Evolutionary conservation across 2,797 vertebrate genomes (phyloP).

Genomic region (Fistularia commersonii): DNA sequence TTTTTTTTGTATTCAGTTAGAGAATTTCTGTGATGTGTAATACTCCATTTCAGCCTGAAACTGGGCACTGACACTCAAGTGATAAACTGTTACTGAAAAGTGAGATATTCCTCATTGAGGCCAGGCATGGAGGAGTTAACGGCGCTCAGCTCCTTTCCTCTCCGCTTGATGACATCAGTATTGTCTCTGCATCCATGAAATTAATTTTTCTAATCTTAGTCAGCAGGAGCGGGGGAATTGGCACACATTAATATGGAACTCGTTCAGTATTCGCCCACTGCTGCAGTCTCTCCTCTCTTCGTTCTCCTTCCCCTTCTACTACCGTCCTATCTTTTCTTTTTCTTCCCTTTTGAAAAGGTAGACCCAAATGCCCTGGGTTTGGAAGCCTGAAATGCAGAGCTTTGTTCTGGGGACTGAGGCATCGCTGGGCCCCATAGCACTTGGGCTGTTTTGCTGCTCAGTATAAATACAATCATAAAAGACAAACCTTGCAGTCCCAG

Average conservation of each 20-base stretch:
- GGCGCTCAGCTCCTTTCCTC: constrained; percentile 54
- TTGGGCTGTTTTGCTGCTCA: constrained; percentile 38
- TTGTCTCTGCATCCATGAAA: constrained; percentile 82
- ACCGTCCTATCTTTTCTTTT: constrained; percentile 23
- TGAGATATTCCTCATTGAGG: constrained; percentile 36
- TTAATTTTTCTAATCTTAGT: constrained; percentile 83
- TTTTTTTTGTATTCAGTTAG: constrained; percentile 15
- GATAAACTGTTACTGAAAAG: constrained; percentile 34
- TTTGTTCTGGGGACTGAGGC: constrained; percentile 55
- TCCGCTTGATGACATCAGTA: constrained; percentile 77
- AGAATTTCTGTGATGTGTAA: constrained; percentile 12
- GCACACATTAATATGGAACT: constrained; percentile 78
- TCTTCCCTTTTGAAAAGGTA: constrained; percentile 21
- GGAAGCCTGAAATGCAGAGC: constrained; percentile 28
- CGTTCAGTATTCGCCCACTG: constrained; percentile 65
- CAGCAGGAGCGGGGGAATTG: constrained; percentile 79
- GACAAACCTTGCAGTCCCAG: constrained; percentile 52
- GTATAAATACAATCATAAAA: constrained; percentile 63
- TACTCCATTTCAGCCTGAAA: constrained; percentile 18
- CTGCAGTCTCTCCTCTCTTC: constrained; percentile 58
- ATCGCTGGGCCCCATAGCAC: constrained; percentile 30
- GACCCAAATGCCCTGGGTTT: constrained; percentile 38
- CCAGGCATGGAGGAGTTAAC: constrained; percentile 65
- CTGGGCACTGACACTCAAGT: constrained; percentile 26
- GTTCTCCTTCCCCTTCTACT: constrained; percentile 21